Evolutionary conservation across 2,888 invertebrate species (phyloP), one percentile per base, ranked within the genome.

Genomic region (Andricus curvator): DNA sequence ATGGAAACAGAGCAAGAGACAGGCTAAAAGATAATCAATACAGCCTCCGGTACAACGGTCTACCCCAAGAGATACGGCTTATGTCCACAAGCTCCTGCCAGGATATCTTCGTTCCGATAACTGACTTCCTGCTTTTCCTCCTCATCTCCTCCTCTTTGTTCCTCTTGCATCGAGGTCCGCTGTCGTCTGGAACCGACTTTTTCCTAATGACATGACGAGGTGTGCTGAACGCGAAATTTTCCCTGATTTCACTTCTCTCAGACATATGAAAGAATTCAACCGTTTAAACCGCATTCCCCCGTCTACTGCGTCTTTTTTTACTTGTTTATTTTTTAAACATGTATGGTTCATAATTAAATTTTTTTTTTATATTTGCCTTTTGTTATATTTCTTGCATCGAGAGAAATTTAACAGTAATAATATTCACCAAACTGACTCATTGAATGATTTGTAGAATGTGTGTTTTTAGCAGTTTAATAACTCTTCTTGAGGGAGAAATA

Each of bases 21-120:
- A 83, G 82, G 83, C 84, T 85, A 86, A 86, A 88, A 86, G 85
- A 86, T 88, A 88, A 88, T 88, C 88, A 87, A 88, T 88, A 88
- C 85, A 84, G 84, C 84, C 82, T 83, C 66, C 64, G 76, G 82
- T 79, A 51, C 76, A 65, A 60, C 78, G 74, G 74, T 33, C 76
- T 80, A 48, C 62, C 77, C 17, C 33, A 33, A 68, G 77, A 85
- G 81, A 82, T 83, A 84, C 81, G 70, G 80, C 84, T 84, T 82
- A 70, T 84, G 82, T 81, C 83, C 85, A 84, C 79, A 81, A 80
- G 80, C 80, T 85, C 81, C 77, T 62, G 51, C 15, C 22, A 68
- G 76, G 78, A 80, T 83, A 82, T 84, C 76, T 85, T 83, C 80
- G 70, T 82, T 66, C 76, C 78, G 74, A 48, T 41, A 56, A 81